These are phyloP conservation scores for Pomatostomus ruficeps DNA, from an alignment of 2,113 vertebrate genomes.

Conservation along the genomic window DNA sequence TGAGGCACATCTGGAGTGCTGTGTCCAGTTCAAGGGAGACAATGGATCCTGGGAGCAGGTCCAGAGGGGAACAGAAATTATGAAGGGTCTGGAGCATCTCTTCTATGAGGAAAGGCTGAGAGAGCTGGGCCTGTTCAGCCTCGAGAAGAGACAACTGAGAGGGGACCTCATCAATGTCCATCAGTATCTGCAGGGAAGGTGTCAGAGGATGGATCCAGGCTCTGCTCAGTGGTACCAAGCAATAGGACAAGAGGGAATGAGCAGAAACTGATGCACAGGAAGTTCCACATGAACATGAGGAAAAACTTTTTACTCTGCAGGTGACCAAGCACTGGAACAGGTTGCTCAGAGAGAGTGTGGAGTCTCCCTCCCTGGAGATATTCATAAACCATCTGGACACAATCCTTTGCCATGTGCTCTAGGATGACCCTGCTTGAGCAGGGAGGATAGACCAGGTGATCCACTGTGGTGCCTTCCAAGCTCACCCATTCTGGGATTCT, in stretches of 20 bases:
- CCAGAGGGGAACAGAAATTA: background rate
- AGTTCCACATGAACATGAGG: background rate
- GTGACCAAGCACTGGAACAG: accelerated
- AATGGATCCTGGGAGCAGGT: background rate
- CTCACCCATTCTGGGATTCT: background rate
- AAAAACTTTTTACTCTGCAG: background rate
- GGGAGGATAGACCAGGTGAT: background rate
- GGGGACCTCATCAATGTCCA: accelerated
- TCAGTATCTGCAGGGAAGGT: background rate
- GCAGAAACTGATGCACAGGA: background rate
- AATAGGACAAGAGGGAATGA: background rate
- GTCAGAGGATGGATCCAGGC: background rate
- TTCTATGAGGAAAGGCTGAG: background rate
- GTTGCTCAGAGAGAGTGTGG: background rate
- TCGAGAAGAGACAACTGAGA: accelerated
- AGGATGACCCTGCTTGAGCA: background rate
- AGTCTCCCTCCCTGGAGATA: background rate
- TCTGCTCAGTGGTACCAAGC: accelerated
- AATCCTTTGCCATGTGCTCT: background rate
- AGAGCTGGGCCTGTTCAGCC: background rate
- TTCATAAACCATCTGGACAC: accelerated
- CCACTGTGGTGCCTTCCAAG: background rate
- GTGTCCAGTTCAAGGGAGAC: background rate
- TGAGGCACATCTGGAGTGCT: too few species aligned
- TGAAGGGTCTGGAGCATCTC: background rate